Conservation (phyloP, 2,113 vertebrate species). For the Gasterosteus nipponicus region DNA sequence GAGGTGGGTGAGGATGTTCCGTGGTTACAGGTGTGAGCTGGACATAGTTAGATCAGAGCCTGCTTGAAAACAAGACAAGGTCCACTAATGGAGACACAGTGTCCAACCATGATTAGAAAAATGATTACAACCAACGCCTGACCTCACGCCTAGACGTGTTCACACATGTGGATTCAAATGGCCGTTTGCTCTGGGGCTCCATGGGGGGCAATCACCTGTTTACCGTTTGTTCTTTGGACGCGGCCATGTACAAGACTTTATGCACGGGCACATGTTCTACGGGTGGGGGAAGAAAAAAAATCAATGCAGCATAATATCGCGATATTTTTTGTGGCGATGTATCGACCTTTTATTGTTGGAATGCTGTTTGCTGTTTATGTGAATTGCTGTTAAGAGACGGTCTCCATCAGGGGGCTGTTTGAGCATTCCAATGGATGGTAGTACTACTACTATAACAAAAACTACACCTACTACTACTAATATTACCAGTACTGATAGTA, state of each 20-base stretch:
- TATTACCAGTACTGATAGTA: too few relatives aligned
- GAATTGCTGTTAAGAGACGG: too few relatives aligned
- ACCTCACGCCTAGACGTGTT: background rate
- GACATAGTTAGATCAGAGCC: background rate
- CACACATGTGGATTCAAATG: background rate
- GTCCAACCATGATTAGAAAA: background rate
- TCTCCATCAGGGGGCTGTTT: too few relatives aligned
- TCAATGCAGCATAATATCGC: too few relatives aligned
- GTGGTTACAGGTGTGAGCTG: slow-evolving; percentile 49
- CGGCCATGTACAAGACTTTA: slow-evolving; percentile 13
- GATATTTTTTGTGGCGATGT: too few relatives aligned
- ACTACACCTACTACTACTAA: too few relatives aligned
- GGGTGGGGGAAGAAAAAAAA: too few relatives aligned
- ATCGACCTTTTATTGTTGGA: too few relatives aligned
- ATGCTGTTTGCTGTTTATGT: too few relatives aligned
- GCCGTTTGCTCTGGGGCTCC: background rate
- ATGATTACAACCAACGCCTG: background rate
- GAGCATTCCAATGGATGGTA: too few relatives aligned
- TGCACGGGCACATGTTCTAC: too few relatives aligned
- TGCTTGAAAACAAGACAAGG: background rate
- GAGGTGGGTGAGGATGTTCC: slow-evolving; percentile 20
- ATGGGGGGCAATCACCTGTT: background rate
- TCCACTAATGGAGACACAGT: background rate
- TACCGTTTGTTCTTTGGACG: slow-evolving; percentile 43
- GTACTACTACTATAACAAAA: too few relatives aligned